Conservation (phyloP, 2,113 vertebrate genomes). For the Hydrolagus affinis region DNA sequence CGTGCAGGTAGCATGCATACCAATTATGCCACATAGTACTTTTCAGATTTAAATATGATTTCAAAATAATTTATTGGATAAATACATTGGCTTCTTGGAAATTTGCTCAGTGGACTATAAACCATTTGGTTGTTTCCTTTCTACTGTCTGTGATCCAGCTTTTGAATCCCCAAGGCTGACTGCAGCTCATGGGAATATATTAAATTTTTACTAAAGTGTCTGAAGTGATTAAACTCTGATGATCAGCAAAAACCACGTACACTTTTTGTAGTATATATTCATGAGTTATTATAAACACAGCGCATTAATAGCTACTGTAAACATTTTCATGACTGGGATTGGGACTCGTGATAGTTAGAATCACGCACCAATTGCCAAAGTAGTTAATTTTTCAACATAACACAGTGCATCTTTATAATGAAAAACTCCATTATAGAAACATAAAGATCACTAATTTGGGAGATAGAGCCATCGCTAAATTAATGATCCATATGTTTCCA, state of each 20-base stretch:
- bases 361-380: background rate
- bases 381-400: too few species aligned
- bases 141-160: background rate
- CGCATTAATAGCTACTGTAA: background rate
- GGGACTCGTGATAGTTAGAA: too few species aligned
- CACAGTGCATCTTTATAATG: too few species aligned
- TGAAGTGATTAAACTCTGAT: background rate
- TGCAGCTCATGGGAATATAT: background rate
- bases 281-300: background rate
- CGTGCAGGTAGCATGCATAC: background rate
- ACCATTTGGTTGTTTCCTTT: background rate
- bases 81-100: background rate
- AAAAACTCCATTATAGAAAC: too few species aligned
- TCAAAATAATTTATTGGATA: slow-evolving; percentile 1
- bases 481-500: background rate
- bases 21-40: background rate
- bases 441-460: too few species aligned
- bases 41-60: background rate
- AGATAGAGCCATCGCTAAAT: too few species aligned
- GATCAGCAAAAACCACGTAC: background rate
- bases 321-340: background rate
- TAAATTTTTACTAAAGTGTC: background rate
- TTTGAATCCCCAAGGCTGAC: background rate
- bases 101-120: background rate
- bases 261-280: background rate